Evolutionary conservation across 2,113 vertebrate species (phyloP).

Genomic region (Leuciscus idus): DNA sequence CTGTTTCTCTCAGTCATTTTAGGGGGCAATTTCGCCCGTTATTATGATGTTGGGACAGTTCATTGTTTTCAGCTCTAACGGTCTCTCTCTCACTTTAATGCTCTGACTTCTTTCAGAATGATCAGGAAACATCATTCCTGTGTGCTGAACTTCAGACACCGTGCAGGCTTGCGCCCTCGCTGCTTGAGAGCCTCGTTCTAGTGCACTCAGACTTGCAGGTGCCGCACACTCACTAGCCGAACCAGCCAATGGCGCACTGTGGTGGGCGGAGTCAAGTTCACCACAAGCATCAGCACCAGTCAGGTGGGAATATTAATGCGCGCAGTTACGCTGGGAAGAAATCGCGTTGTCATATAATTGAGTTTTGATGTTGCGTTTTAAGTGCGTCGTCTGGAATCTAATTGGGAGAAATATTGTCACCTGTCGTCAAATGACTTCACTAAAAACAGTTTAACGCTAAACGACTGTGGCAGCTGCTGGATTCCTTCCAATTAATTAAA

Average conservation of each 20-base stretch:
- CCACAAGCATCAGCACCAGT: constrained; percentile 41
- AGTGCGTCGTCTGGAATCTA: not conserved
- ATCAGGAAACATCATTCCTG: not conserved
- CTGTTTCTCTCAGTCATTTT: not conserved
- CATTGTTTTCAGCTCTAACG: not conserved
- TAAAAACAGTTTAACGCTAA: not conserved
- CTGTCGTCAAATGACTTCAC: not conserved
- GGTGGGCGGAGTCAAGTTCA: constrained; percentile 49
- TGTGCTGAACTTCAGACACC: constrained; percentile 10
- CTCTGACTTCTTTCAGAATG: not conserved
- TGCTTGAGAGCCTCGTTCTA: constrained; percentile 4
- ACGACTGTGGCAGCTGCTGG: not conserved
- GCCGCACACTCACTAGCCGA: constrained; percentile 41
- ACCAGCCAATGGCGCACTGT: constrained; percentile 53
- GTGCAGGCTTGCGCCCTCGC: not conserved
- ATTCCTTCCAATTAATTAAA: not conserved
- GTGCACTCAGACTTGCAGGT: constrained; percentile 52
- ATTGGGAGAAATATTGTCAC: not conserved
- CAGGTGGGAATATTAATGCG: constrained; percentile 5
- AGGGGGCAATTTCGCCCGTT: not conserved
- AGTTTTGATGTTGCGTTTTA: not conserved
- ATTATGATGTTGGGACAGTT: not conserved
- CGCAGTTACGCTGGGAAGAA: not conserved
- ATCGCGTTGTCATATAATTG: not conserved
- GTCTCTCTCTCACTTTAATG: not conserved